Conservation (phyloP, 2,797 vertebrate genomes). For the Oryzias dopingdopingensis region DNA sequence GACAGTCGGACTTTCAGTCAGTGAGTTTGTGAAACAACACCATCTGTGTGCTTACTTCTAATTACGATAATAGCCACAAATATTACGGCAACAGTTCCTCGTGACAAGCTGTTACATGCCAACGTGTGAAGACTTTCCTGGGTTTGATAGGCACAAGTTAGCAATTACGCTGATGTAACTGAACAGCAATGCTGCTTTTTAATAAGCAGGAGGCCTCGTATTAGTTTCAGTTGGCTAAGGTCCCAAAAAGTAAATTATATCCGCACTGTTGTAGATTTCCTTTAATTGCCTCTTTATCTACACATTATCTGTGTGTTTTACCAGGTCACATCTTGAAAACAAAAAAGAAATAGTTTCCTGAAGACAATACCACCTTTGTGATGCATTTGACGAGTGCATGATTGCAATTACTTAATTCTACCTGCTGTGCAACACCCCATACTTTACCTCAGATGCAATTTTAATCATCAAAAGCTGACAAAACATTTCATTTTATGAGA, state of each 20-base stretch:
- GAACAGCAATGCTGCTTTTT: slow-evolving; percentile 48
- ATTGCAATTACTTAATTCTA: slow-evolving; percentile 71
- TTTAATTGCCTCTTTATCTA: slow-evolving; percentile 18
- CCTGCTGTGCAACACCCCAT: slow-evolving; percentile 49
- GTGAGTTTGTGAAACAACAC: slow-evolving; percentile 79
- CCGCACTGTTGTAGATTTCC: slow-evolving; percentile 1
- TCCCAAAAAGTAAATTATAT: slow-evolving; percentile 32
- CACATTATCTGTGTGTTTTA: slow-evolving; percentile 10
- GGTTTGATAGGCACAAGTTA: slow-evolving; percentile 68
- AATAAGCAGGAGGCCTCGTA: slow-evolving; percentile 36
- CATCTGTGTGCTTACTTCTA: slow-evolving; percentile 84
- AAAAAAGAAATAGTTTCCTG: slow-evolving; percentile 34
- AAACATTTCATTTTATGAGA: slow-evolving; percentile 66
- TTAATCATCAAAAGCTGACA: slow-evolving; percentile 64
- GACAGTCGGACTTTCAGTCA: slow-evolving; percentile 81
- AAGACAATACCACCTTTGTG: slow-evolving; percentile 67
- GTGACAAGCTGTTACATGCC: slow-evolving; percentile 80
- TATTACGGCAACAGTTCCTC: slow-evolving; percentile 80
- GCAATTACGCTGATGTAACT: slow-evolving; percentile 58
- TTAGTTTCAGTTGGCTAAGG: slow-evolving; percentile 45
- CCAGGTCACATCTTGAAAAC: slow-evolving; percentile 30
- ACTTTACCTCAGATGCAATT: slow-evolving; percentile 64
- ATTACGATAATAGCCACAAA: slow-evolving; percentile 84
- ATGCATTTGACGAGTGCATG: slow-evolving; percentile 50
- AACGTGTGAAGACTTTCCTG: slow-evolving; percentile 67